Conservation (phyloP, 1,140 invertebrate species). For the Portunus trituberculatus region DNA sequence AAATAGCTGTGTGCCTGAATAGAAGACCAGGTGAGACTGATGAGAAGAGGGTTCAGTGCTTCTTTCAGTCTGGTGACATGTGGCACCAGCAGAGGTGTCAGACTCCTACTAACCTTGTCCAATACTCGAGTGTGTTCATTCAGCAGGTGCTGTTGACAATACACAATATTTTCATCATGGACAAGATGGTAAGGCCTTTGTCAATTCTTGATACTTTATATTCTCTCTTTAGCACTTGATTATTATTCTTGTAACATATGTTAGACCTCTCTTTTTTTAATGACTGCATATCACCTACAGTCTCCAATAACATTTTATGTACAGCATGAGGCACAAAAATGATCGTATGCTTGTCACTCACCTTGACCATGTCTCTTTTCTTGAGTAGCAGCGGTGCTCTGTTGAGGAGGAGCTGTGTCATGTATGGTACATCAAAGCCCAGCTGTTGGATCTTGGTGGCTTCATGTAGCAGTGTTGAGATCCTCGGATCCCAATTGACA, state of each 20-base stretch:
- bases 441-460: constrained; percentile 76
- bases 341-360: not conserved
- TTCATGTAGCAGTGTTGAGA: constrained; percentile 74
- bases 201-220: too few species aligned
- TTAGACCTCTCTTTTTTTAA: too few species aligned
- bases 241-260: too few species aligned
- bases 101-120: constrained; percentile 79
- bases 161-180: too few species aligned
- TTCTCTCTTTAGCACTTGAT: too few species aligned
- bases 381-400: constrained; percentile 74
- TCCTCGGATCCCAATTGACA: constrained; percentile 77
- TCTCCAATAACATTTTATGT: too few species aligned
- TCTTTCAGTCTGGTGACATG: constrained; percentile 91
- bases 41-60: constrained; percentile 89
- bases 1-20: constrained; percentile 88
- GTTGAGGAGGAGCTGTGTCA: constrained; percentile 73
- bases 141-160: constrained; percentile 75
- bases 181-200: too few species aligned
- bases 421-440: constrained; percentile 75
- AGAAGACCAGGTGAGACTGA: constrained; percentile 90
- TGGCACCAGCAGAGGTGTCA: constrained; percentile 91
- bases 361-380: constrained; percentile 74
- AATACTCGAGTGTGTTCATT: constrained; percentile 70
- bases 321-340: too few species aligned
- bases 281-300: too few species aligned